Conservation (phyloP, 1,140 invertebrate genomes). For the Paralvinella palmiformis region DNA sequence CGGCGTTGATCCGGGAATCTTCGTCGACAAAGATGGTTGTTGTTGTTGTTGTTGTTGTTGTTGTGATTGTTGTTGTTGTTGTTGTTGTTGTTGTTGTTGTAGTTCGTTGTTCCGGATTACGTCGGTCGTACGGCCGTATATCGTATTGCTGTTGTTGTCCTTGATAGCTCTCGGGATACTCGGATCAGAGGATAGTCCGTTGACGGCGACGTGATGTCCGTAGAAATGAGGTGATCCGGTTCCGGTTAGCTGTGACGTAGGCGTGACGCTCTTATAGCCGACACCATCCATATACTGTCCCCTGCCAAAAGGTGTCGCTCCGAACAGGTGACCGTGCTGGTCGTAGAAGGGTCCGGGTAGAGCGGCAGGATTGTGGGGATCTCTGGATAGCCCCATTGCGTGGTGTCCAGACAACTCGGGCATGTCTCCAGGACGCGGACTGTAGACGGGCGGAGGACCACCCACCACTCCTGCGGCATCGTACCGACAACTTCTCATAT, state of each 20-base stretch:
- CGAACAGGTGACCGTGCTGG: background rate
- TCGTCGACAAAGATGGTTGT: no score
- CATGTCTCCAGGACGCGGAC: background rate
- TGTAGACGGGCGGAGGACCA: background rate
- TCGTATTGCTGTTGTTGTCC: background rate
- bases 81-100: constrained; percentile 8
- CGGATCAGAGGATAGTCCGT: background rate
- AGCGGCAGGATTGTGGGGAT: background rate
- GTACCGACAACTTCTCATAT: constrained; percentile 19
- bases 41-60: no score
- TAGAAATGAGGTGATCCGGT: background rate
- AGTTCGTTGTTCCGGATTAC: background rate
- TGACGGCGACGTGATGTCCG: background rate
- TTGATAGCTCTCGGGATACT: background rate
- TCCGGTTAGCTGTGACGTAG: background rate
- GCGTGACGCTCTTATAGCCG: background rate
- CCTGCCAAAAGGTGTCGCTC: background rate
- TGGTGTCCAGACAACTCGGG: background rate
- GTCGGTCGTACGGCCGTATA: background rate
- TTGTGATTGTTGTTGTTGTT: no score
- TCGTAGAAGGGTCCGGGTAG: constrained; percentile 1
- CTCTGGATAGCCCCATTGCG: background rate
- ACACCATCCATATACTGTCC: background rate
- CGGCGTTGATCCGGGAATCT: no score
- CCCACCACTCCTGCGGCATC: constrained; percentile 1